phyloP scores from a whole-genome alignment of 1,140 invertebrate genomes.

The Panagrolaimus sp. region DNA sequence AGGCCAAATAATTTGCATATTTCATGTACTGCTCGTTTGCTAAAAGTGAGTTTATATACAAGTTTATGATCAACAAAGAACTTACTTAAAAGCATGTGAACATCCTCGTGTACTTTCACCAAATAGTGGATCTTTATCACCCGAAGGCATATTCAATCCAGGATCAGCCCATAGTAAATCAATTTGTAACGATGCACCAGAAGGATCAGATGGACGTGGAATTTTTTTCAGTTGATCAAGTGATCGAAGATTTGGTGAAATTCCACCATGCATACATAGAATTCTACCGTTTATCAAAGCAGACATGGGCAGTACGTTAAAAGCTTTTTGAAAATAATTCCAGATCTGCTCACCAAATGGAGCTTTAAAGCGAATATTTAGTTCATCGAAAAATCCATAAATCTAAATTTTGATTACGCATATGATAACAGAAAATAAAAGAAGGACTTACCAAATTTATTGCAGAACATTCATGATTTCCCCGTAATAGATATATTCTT shows the following conservation, averaged over 20 bases:
- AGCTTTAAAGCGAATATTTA: background rate
- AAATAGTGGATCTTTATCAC: background rate
- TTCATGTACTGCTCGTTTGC: constrained; percentile 3
- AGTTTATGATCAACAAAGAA: background rate
- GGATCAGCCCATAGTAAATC: constrained; percentile 96
- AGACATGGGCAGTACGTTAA: constrained; percentile 60
- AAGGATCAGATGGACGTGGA: constrained; percentile 66
- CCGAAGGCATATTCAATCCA: constrained; percentile 56
- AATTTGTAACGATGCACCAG: constrained; percentile 70
- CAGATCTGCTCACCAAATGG: constrained; percentile 36
- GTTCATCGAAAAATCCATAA: constrained; percentile 56
- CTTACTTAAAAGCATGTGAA: constrained; percentile 8
- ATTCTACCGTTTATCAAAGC: constrained; percentile 80
- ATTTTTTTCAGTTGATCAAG: constrained; percentile 63
- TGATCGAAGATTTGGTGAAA: constrained; percentile 68
- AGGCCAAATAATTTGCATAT: background rate
- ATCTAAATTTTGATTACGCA: constrained; percentile 24
- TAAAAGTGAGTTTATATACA: background rate
- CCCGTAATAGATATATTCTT: constrained; percentile 64
- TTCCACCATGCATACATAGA: constrained; percentile 75
- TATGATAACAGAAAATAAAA: too few relatives aligned
- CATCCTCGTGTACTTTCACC: background rate
- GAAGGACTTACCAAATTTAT: constrained; percentile 60
- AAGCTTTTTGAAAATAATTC: constrained; percentile 62
- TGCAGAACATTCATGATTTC: constrained; percentile 67